Percentiles rank a stretch among this genome's conserved stretches.
These are phyloP conservation scores for Nannoperca obscura DNA, from an alignment of 2,797 vertebrate species.

Conservation along the genomic window DNA sequence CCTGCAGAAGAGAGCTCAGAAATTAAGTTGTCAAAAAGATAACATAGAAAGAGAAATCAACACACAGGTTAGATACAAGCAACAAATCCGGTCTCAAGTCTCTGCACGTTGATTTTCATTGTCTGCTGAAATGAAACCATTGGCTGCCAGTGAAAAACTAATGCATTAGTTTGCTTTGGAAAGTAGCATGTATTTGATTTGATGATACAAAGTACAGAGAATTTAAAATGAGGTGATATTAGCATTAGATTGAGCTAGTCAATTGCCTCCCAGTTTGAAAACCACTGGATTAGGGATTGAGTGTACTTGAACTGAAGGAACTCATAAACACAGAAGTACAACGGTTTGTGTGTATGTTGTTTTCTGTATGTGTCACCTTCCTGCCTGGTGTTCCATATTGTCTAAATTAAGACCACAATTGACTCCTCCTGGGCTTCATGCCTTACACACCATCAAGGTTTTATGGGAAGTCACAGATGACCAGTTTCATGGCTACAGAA, in stretches of 20 bases:
- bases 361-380: conserved; percentile 20
- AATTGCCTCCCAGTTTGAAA: too few relatives aligned
- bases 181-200: too few relatives aligned
- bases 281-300: background rate
- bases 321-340: background rate
- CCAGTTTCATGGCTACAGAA: conserved; percentile 53
- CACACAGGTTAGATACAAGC: background rate
- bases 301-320: background rate
- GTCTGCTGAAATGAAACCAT: background rate
- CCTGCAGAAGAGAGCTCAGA: background rate
- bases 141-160: background rate
- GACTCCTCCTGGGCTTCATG: conserved; percentile 33
- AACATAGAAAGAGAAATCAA: background rate
- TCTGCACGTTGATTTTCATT: background rate
- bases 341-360: background rate
- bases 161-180: too few relatives aligned
- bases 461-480: conserved; percentile 62
- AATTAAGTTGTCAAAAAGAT: background rate
- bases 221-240: background rate
- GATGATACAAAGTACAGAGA: background rate
- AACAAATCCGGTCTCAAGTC: too few relatives aligned
- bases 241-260: background rate
- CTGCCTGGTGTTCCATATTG: conserved; percentile 19
- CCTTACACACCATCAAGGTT: conserved; percentile 38
- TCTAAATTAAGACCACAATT: conserved; percentile 47